Base-by-base conservation (phyloP, 2,797 vertebrate species). In the Myripristis murdjan region DNA sequence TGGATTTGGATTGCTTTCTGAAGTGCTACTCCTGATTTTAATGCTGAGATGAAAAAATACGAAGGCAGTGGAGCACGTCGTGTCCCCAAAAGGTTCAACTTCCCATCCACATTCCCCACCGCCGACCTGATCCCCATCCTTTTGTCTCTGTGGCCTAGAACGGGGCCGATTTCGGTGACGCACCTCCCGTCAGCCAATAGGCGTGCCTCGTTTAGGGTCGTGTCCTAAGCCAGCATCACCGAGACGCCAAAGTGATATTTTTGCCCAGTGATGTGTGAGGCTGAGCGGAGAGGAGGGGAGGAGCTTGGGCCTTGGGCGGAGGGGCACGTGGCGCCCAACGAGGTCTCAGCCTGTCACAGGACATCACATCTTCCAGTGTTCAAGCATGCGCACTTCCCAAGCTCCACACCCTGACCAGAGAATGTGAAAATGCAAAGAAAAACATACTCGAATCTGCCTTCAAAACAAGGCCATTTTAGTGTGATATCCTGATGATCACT, bases 361-460 rank as follows among this genome's bases (percentile, higher is more conserved):
- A 61, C 82, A 94, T 94, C 93, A 89, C 82, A 78, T 95, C 93
- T 90, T 81, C 74, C 75, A 1, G 69, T 1, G 77, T 78, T 83
- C 83, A 89, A 71, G 43, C 81, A 77, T 77, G 79, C 69, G 51
- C 64, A 64, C 57, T 55, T 47, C 62, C 14, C 23, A 49, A 35
- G 22, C 41, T 53, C 55, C 56, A 54, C 53, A 1, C 41, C 75
- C 72, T 43, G 57, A 65, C n/a, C 16, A 16, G 53, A 59, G 56
- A 18, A 70, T 60, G 49, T 22, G 61, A 76, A 57, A 37, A 68
- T 15, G 22, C 69, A 65, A 75, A 44, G 53, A 47, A 52, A 66
- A 28, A 5, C 71, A 49, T 22, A 5, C 46, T 4, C 22, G 12
- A 14, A 41, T 61, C 51, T 35, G 58, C 49, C 18, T n/a, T 35